A percentile compares a stretch with the other conserved stretches of the same genome.
Evolutionary conservation across 2,888 invertebrate species (phyloP).

Genomic region (Drosophila mimica): DNA sequence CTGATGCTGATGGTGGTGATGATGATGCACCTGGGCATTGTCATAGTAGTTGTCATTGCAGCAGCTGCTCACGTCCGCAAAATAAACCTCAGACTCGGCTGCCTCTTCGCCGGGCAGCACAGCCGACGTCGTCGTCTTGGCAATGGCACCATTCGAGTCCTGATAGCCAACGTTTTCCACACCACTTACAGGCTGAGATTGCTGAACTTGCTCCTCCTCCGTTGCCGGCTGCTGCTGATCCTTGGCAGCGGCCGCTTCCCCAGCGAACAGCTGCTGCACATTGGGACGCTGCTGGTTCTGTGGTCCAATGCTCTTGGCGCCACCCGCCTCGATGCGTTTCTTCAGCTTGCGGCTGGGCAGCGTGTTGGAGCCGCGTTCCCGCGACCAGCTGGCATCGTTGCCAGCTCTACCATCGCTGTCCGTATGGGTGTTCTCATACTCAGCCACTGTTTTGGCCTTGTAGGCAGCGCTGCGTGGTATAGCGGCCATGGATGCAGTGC

Average conservation of each 20-base stretch:
- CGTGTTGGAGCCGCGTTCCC: constrained; percentile 86
- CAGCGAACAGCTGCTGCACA: constrained; percentile 85
- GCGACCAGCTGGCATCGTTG: constrained; percentile 78
- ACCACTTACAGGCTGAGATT: constrained; percentile 83
- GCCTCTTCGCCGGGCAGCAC: constrained; percentile 85
- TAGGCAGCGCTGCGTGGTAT: constrained; percentile 49
- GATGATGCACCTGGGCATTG: constrained; percentile 74
- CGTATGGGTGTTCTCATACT: constrained; percentile 87
- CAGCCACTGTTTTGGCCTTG: constrained; percentile 73
- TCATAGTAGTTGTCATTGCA: constrained; percentile 87
- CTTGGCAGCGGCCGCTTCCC: constrained; percentile 29
- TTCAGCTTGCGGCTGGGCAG: constrained; percentile 87
- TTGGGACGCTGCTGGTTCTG: constrained; percentile 84
- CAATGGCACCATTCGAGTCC: constrained; percentile 72
- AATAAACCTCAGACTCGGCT: constrained; percentile 93
- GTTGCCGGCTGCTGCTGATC: constrained; percentile 43
- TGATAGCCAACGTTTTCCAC: constrained; percentile 92
- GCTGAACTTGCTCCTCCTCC: constrained; percentile 8
- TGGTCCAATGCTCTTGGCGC: constrained; percentile 84
- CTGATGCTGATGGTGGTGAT: constrained; percentile 67
- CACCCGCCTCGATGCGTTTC: constrained; percentile 86
- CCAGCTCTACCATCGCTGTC: constrained; percentile 84
- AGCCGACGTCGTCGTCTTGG: constrained; percentile 48
- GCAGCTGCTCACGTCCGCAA: constrained; percentile 94
- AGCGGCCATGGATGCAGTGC: constrained; percentile 36